Conservation (phyloP, 2,888 invertebrate genomes). For the Dendrolimus pini region DNA sequence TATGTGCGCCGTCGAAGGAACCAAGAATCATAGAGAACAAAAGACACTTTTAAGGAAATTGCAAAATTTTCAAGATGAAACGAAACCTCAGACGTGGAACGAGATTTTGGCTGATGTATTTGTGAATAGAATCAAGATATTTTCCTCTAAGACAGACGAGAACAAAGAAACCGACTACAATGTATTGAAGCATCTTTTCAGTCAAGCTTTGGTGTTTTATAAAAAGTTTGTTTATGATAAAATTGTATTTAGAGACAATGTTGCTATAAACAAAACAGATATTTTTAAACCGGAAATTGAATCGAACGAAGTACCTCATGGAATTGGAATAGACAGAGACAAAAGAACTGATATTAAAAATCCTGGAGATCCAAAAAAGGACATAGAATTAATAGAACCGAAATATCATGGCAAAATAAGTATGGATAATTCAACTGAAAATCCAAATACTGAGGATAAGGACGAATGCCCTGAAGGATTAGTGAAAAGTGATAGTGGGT, state of each 20-base stretch:
- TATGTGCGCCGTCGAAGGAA: slow-evolving; percentile 28
- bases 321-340: neutral
- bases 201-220: slow-evolving; percentile 38
- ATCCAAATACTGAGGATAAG: neutral
- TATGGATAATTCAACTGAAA: slow-evolving; percentile 11
- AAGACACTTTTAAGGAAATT: slow-evolving; percentile 52
- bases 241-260: slow-evolving; percentile 10
- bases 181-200: slow-evolving; percentile 33
- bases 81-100: slow-evolving; percentile 50
- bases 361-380: slow-evolving; percentile 33
- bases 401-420: slow-evolving; percentile 42
- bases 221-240: slow-evolving; percentile 47
- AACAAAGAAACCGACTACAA: slow-evolving; percentile 17
- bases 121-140: slow-evolving; percentile 50
- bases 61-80: slow-evolving; percentile 41
- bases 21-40: slow-evolving; percentile 34
- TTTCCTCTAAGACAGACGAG: slow-evolving; percentile 26
- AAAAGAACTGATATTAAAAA: neutral
- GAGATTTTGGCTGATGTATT: slow-evolving; percentile 54
- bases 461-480: slow-evolving; percentile 35
- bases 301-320: slow-evolving; percentile 13
- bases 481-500: slow-evolving; percentile 31
- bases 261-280: neutral
- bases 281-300: neutral
- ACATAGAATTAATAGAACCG: slow-evolving; percentile 54